These are phyloP conservation scores for Tetragonula carbonaria DNA, from an alignment of 2,888 invertebrate species.

Conservation along the genomic window DNA sequence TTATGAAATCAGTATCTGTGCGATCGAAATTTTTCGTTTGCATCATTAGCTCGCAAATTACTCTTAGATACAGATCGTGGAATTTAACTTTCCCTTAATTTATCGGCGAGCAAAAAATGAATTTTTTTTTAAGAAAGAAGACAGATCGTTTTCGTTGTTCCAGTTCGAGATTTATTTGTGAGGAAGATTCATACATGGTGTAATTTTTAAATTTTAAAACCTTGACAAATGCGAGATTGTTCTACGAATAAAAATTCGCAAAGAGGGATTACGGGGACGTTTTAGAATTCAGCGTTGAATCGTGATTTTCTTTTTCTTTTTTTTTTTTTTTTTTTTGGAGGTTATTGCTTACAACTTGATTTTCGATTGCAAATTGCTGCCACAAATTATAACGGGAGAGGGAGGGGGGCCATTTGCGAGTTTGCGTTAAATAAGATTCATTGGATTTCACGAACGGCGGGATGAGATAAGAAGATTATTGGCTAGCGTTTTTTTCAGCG, in stretches of 20 bases:
- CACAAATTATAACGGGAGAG: not conserved
- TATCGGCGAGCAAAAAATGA: no score
- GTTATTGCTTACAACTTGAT: not conserved
- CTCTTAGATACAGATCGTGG: not conserved
- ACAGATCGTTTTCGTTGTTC: no score
- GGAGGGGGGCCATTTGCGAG: not conserved
- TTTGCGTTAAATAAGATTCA: constrained; percentile 2
- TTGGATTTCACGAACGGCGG: not conserved
- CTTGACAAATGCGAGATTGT: not conserved
- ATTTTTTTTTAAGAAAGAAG: not conserved
- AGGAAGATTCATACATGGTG: not conserved
- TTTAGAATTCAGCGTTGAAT: not conserved
- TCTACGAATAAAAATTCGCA: not conserved
- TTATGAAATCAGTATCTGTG: not conserved
- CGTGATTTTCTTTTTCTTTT: no score
- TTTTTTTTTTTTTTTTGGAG: not conserved
- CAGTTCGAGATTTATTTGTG: not conserved
- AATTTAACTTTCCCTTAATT: no score
- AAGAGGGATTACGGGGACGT: no score
- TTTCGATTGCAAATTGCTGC: not conserved
- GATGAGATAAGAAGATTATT: not conserved
- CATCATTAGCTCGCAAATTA: not conserved
- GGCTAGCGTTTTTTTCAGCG: not conserved
- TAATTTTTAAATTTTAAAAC: not conserved
- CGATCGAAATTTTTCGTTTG: not conserved